These are phyloP conservation scores for Euleptes europaea DNA, from an alignment of 2,113 vertebrate species.

Conservation along the genomic window DNA sequence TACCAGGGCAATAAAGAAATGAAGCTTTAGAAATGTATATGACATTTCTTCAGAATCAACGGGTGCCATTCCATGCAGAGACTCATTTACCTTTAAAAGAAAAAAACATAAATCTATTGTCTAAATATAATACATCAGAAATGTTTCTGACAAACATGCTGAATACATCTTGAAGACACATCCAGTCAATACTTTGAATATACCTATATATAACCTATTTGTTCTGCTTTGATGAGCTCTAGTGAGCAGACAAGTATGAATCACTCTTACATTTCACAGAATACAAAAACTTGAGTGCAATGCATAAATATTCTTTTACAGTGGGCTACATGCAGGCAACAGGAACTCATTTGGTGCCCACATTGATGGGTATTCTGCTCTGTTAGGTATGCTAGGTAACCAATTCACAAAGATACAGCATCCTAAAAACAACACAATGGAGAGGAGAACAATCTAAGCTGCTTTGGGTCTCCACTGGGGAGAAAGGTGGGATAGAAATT, in stretches of 20 bases:
- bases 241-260: background rate
- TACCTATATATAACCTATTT: background rate
- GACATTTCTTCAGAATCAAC: background rate
- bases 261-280: background rate
- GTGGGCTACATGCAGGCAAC: background rate
- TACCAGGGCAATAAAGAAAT: constrained; percentile 26
- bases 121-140: background rate
- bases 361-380: background rate
- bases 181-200: background rate
- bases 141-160: background rate
- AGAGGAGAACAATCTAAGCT: no score
- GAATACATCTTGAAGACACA: background rate
- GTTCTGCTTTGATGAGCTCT: background rate
- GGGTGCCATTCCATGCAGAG: background rate
- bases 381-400: background rate
- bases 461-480: no score
- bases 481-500: no score
- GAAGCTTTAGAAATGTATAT: constrained; percentile 46
- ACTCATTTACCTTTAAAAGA: background rate
- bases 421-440: no score
- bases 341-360: background rate
- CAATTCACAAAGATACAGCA: background rate
- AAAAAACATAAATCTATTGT: background rate
- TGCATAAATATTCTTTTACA: background rate
- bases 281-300: background rate